phyloP scores from a whole-genome alignment of 2,113 vertebrate species.

The Aldabrachelys gigantea region DNA sequence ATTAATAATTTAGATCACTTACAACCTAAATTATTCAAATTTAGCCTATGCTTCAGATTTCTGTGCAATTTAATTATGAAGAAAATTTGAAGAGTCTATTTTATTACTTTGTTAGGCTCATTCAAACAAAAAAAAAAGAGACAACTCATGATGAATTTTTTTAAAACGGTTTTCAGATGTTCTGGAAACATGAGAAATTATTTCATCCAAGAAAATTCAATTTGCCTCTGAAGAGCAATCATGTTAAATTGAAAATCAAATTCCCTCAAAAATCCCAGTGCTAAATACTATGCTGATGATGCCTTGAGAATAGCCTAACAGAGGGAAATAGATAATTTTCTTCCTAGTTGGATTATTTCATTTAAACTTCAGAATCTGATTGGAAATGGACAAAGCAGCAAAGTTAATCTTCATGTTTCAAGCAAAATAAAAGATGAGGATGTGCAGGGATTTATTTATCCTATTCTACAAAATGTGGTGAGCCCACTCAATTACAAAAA shows the following conservation, averaged over 20 bases:
- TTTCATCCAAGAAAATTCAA: background rate
- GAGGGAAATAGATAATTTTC: background rate
- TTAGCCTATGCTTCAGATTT: background rate
- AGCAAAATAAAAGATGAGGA: background rate
- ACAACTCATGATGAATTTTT: background rate
- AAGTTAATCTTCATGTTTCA: background rate
- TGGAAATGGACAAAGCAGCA: background rate
- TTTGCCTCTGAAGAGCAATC: background rate
- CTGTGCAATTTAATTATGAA: background rate
- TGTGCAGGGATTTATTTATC: background rate
- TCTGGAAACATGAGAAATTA: background rate
- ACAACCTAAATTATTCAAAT: background rate
- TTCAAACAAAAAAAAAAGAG: background rate
- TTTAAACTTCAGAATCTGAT: background rate
- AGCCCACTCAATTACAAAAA: background rate
- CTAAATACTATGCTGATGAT: background rate
- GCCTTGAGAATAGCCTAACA: background rate
- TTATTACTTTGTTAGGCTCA: background rate
- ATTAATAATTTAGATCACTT: background rate
- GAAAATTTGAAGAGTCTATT: background rate
- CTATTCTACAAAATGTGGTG: constrained; percentile 8
- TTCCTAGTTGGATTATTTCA: background rate
- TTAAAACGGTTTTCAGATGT: background rate
- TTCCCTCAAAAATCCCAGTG: background rate
- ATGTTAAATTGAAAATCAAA: background rate